phyloP scores from a whole-genome alignment of 2,888 invertebrate species.

The Pecten maximus region DNA sequence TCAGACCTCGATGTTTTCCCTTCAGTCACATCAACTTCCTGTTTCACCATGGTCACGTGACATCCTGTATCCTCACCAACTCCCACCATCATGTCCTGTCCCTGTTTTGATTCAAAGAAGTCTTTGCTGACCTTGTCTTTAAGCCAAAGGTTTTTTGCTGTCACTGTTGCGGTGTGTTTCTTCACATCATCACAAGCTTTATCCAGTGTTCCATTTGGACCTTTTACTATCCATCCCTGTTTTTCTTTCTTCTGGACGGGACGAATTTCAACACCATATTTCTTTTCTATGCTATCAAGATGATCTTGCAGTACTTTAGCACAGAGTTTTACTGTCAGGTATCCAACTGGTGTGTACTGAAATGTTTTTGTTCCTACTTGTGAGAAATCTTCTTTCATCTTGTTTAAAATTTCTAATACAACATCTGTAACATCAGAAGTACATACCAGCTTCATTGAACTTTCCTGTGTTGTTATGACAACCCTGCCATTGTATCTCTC shows the following conservation, averaged over 20 bases:
- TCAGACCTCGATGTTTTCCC: no score
- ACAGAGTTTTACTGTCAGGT: not conserved
- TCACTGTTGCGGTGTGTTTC: not conserved
- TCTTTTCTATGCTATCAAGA: not conserved
- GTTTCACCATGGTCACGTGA: no score
- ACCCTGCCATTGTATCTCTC: not conserved
- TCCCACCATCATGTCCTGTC: no score
- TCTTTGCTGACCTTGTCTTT: no score
- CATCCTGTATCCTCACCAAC: no score
- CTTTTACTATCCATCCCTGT: not conserved
- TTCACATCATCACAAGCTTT: not conserved
- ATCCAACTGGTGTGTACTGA: not conserved
- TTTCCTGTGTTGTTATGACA: not conserved
- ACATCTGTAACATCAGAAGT: not conserved
- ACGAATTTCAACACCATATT: not conserved
- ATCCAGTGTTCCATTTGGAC: not conserved
- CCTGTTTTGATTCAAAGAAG: no score
- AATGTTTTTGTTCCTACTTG: not conserved
- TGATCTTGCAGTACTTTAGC: not conserved
- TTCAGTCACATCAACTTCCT: no score
- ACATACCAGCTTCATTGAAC: not conserved
- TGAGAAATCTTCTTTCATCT: not conserved
- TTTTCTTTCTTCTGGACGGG: not conserved
- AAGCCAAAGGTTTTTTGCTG: no score
- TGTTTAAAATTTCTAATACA: not conserved